Evolutionary conservation across 2,888 invertebrate species (phyloP).

Genomic region (Tenthredo distinguenda): DNA sequence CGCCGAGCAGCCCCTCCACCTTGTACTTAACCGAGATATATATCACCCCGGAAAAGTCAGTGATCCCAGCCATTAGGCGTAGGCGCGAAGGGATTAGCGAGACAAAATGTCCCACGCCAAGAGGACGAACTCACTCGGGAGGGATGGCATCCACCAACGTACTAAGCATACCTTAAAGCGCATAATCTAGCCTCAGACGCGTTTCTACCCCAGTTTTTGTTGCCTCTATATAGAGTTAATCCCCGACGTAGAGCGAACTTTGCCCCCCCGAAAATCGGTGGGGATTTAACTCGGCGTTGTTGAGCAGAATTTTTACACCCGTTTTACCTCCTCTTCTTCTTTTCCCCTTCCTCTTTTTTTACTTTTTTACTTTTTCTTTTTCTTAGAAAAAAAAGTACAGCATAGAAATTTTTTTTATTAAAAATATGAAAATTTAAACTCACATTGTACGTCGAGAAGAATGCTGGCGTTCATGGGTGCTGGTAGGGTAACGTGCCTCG

Average conservation of each 20-base stretch:
- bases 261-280: neutral
- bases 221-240: constrained; percentile 69
- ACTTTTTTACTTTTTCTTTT: neutral
- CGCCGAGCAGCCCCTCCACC: neutral
- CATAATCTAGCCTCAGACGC: constrained; percentile 48
- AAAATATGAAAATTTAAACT: constrained; percentile 74
- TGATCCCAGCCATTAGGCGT: constrained; percentile 51
- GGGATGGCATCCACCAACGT: neutral
- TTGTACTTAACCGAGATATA: neutral
- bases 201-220: constrained; percentile 65
- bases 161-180: constrained; percentile 47
- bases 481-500: constrained; percentile 84
- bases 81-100: constrained; percentile 50
- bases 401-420: constrained; percentile 43
- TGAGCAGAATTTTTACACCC: neutral
- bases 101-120: constrained; percentile 45
- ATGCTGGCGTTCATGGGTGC: constrained; percentile 82
- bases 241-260: constrained; percentile 55
- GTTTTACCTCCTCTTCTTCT: neutral
- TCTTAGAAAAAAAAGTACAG: constrained; percentile 57
- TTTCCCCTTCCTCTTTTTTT: too few relatives aligned
- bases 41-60: constrained; percentile 29
- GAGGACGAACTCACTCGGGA: neutral
- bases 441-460: constrained; percentile 85
- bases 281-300: neutral